phyloP scores from a whole-genome alignment of 2,888 invertebrate genomes.

The Tenthredo livida region DNA sequence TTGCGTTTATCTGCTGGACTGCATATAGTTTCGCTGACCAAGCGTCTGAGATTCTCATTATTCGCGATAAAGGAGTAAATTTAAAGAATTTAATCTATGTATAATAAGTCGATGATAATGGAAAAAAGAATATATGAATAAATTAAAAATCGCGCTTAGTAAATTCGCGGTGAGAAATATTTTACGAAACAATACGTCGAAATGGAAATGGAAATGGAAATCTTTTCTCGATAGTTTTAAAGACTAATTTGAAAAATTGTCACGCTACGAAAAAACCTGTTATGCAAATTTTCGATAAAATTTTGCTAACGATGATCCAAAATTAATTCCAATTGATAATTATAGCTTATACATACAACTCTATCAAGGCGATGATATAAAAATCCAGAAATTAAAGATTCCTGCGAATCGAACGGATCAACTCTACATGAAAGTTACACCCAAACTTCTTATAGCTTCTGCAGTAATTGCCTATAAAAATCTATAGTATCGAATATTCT shows the following conservation, averaged over 20 bases:
- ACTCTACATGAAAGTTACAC: too few species aligned
- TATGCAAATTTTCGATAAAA: background rate
- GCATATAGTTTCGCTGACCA: background rate
- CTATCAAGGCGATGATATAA: background rate
- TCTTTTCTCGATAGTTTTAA: background rate
- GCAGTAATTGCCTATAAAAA: constrained; percentile 3
- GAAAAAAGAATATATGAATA: background rate
- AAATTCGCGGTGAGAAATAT: background rate
- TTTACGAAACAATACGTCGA: background rate
- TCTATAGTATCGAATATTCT: constrained; percentile 1
- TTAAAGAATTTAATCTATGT: background rate
- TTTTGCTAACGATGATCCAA: background rate
- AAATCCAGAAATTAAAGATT: background rate
- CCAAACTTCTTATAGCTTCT: background rate
- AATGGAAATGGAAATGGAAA: background rate
- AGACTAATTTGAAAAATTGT: background rate
- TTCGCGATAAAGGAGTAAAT: background rate
- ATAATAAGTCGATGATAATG: background rate
- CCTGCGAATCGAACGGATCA: too few species aligned
- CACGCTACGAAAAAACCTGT: background rate
- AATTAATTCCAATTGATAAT: background rate
- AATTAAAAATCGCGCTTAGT: background rate
- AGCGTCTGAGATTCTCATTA: background rate
- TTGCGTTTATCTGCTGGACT: background rate
- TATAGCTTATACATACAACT: background rate